A percentile compares a stretch with the other conserved stretches of the same genome.
These are phyloP conservation scores for Pristionchus mayeri DNA, from an alignment of 2,888 invertebrate genomes.

Conservation along the genomic window DNA sequence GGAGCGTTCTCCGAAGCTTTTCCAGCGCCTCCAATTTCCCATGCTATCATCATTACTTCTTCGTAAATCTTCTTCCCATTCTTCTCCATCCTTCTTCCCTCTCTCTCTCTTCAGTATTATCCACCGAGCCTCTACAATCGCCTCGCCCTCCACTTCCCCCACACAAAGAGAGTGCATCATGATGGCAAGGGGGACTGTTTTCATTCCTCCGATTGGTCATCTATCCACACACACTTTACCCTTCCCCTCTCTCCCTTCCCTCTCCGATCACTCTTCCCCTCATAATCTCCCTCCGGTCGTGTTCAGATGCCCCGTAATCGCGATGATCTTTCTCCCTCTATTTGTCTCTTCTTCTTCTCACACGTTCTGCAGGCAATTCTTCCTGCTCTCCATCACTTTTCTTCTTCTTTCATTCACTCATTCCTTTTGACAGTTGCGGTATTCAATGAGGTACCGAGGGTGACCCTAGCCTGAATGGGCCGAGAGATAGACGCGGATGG, in stretches of 20 bases:
- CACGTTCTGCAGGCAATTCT: slow-evolving; percentile 31
- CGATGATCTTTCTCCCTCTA: slow-evolving; percentile 41
- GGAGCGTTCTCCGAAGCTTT: neutral
- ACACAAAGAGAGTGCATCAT: slow-evolving; percentile 26
- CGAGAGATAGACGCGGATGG: neutral
- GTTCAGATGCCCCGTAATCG: slow-evolving; percentile 4
- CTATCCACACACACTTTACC: slow-evolving; percentile 35
- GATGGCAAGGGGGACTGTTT: slow-evolving; percentile 15
- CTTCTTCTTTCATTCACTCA: neutral
- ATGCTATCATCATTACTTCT: neutral
- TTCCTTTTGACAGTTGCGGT: slow-evolving; percentile 19
- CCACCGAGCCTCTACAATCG: slow-evolving; percentile 7
- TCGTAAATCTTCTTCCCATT: neutral
- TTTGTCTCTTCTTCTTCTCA: slow-evolving; percentile 39
- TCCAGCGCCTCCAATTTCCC: neutral
- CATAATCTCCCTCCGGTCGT: neutral
- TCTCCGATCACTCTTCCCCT: neutral
- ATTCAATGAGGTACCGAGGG: neutral
- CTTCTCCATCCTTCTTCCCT: neutral
- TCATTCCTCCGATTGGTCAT: slow-evolving; percentile 33
- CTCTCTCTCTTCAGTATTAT: neutral
- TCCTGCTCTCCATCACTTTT: neutral
- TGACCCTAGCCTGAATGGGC: slow-evolving; percentile 19
- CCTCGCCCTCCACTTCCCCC: neutral
- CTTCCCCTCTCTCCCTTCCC: neutral